Conservation (phyloP, 2,888 invertebrate genomes). For the Sminthurides aquaticus region DNA sequence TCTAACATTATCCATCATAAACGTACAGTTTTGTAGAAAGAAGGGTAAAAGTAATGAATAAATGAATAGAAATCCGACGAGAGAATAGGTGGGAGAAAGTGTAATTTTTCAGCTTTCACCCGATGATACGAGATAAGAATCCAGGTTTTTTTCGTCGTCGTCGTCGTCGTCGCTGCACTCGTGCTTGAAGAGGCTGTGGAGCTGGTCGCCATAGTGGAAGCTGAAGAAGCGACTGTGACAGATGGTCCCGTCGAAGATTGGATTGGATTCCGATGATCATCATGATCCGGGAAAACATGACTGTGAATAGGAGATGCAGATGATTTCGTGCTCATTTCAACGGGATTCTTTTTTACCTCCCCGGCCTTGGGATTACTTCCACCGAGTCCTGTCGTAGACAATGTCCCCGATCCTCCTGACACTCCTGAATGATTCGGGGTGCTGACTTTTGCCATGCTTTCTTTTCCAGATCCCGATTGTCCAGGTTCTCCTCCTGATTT, state of each 20-base stretch:
- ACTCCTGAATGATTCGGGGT: too few species aligned
- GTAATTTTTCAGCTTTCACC: background rate
- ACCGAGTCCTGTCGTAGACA: too few species aligned
- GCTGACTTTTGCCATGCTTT: too few species aligned
- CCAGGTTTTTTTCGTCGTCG: constrained; percentile 11
- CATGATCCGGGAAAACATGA: constrained; percentile 11
- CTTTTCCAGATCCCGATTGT: too few species aligned
- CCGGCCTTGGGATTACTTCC: too few species aligned
- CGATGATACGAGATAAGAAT: constrained; percentile 7
- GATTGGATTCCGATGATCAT: background rate
- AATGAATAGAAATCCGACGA: background rate
- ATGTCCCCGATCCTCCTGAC: too few species aligned
- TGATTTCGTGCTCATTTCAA: background rate
- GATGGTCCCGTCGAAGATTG: background rate
- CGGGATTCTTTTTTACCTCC: too few species aligned
- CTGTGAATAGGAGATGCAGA: constrained; percentile 1
- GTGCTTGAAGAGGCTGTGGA: background rate
- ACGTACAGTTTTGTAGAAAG: background rate
- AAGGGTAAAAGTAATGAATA: background rate
- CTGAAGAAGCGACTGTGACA: background rate
- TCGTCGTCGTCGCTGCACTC: background rate
- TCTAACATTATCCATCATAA: too few species aligned
- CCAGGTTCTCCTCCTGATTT: too few species aligned
- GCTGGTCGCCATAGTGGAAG: background rate
- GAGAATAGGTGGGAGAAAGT: background rate